Conservation (phyloP, 1,140 invertebrate genomes). For the Drosophila navojoa region DNA sequence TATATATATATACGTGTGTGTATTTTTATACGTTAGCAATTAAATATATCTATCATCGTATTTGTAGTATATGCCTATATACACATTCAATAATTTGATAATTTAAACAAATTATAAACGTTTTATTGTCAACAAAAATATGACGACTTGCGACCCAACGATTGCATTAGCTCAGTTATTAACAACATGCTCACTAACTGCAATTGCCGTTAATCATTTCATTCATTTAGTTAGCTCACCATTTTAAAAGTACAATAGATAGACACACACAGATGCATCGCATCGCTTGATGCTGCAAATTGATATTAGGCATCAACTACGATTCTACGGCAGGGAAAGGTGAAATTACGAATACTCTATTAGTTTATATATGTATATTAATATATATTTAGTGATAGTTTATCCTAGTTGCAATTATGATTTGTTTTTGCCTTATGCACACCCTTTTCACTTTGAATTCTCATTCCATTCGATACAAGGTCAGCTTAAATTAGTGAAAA, state of each 20-base stretch:
- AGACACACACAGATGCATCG: not conserved
- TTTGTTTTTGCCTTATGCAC: not conserved
- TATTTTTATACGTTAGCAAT: slow-evolving; percentile 30
- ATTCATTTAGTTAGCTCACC: slow-evolving; percentile 4
- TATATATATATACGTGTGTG: not conserved
- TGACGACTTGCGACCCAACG: slow-evolving; percentile 64
- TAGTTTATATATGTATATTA: not conserved
- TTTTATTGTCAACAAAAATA: slow-evolving; percentile 76
- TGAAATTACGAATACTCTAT: slow-evolving; percentile 1
- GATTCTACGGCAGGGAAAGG: not conserved
- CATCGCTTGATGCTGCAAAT: not conserved
- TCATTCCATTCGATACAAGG: not conserved
- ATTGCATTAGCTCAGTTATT: slow-evolving; percentile 57
- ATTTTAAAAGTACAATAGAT: not conserved
- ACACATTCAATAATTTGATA: slow-evolving; percentile 26
- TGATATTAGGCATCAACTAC: not conserved
- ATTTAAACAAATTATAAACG: slow-evolving; percentile 55
- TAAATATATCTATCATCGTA: slow-evolving; percentile 5
- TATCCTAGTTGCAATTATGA: not conserved
- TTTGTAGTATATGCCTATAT: slow-evolving; percentile 56
- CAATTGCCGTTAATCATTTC: slow-evolving; percentile 16
- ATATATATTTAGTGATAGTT: slow-evolving; percentile 3
- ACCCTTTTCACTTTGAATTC: too few relatives aligned
- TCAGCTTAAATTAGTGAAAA: slow-evolving; percentile 1
- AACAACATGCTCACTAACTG: slow-evolving; percentile 42